Conservation (phyloP, 2,888 invertebrate species). For the Ditylenchus weischeri region DNA sequence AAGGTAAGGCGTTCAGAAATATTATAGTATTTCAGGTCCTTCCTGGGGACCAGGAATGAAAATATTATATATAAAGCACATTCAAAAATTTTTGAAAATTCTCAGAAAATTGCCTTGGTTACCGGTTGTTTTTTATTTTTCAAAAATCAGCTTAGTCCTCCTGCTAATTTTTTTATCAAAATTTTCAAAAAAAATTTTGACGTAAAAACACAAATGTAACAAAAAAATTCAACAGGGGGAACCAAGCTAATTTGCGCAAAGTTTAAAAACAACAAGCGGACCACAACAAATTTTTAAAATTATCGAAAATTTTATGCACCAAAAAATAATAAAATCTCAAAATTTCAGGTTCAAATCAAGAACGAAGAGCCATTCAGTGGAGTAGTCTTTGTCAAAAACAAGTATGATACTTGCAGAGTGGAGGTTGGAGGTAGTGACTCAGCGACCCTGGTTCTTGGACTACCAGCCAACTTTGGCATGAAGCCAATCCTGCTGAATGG, state of each 20-base stretch:
- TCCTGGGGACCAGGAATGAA: too few species aligned
- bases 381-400: slow-evolving; percentile 58
- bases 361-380: slow-evolving; percentile 54
- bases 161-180: too few species aligned
- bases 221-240: too few species aligned
- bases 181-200: too few species aligned
- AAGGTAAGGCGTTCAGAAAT: slow-evolving; percentile 44
- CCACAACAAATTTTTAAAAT: neutral
- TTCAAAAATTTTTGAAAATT: too few species aligned
- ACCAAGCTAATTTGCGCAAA: too few species aligned
- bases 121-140: too few species aligned
- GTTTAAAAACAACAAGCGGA: neutral
- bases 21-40: neutral
- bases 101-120: too few species aligned
- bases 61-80: too few species aligned
- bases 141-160: too few species aligned
- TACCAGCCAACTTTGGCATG: slow-evolving; percentile 58
- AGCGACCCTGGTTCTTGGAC: slow-evolving; percentile 54
- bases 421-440: slow-evolving; percentile 49
- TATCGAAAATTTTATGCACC: slow-evolving; percentile 6
- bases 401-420: slow-evolving; percentile 58
- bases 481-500: slow-evolving; percentile 48
- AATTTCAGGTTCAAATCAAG: slow-evolving; percentile 45
- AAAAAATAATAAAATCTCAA: slow-evolving; percentile 6
- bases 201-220: too few species aligned